phyloP scores from a whole-genome alignment of 2,888 invertebrate species.

The Pachymerium ferrugineum region DNA sequence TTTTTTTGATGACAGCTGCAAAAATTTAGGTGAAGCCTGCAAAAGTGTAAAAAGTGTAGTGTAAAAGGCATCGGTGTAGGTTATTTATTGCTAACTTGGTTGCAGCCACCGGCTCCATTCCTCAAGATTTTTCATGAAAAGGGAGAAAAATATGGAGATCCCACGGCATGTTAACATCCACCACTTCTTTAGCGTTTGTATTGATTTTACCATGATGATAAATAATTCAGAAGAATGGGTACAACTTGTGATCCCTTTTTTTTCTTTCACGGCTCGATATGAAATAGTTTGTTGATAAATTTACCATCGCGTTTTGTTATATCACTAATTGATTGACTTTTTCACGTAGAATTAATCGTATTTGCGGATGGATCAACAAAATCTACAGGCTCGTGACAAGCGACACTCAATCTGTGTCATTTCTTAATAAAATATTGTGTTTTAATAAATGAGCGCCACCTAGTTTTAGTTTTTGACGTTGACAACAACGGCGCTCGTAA shows the following conservation, averaged over 20 bases:
- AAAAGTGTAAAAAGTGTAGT: neutral
- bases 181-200: neutral
- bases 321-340: too few relatives aligned
- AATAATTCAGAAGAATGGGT: neutral
- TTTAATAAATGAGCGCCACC: too few relatives aligned
- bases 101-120: neutral
- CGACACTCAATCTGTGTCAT: too few relatives aligned
- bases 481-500: too few relatives aligned
- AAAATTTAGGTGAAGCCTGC: neutral
- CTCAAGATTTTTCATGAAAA: neutral
- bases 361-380: too few relatives aligned
- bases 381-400: too few relatives aligned
- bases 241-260: neutral
- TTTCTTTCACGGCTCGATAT: neutral
- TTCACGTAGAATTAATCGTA: too few relatives aligned
- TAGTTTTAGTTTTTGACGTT: too few relatives aligned
- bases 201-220: slow-evolving; percentile 17
- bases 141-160: slow-evolving; percentile 17
- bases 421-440: too few relatives aligned
- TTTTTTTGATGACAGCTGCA: neutral
- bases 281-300: too few relatives aligned
- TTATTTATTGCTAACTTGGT: neutral
- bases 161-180: slow-evolving; percentile 19
- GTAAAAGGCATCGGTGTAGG: neutral
- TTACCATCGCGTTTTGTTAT: too few relatives aligned